These are phyloP conservation scores for Rotaria sp. DNA, from an alignment of 2,888 invertebrate species.

Conservation along the genomic window DNA sequence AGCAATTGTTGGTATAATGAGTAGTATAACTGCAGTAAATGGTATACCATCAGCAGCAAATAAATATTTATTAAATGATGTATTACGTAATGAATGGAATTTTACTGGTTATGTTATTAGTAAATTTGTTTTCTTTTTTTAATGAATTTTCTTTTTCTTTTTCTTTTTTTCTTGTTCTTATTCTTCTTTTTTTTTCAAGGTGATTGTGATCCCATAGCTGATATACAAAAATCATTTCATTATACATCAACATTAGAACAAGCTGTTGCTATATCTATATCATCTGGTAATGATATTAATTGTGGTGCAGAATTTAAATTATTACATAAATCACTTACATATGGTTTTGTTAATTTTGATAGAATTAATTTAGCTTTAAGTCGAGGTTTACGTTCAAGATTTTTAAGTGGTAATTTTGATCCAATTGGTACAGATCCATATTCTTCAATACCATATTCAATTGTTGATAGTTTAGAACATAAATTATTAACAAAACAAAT, in stretches of 20 bases:
- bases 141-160: neutral
- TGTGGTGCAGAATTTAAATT: constrained; percentile 6
- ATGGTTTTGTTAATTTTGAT: constrained; percentile 5
- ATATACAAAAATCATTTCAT: constrained; percentile 5
- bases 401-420: constrained; percentile 29
- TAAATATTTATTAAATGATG: constrained; percentile 42
- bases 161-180: neutral
- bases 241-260: constrained; percentile 25
- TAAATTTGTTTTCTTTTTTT: constrained; percentile 34
- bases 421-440: constrained; percentile 19
- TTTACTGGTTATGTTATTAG: constrained; percentile 45
- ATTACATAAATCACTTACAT: neutral
- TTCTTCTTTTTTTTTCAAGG: neutral
- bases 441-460: neutral
- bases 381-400: constrained; percentile 25
- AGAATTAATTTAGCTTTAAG: neutral
- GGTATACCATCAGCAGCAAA: constrained; percentile 45
- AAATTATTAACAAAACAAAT: constrained; percentile 28
- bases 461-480: constrained; percentile 18
- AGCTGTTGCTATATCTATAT: constrained; percentile 9
- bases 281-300: constrained; percentile 24
- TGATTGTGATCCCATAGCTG: constrained; percentile 4
- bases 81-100: constrained; percentile 43
- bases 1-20: constrained; percentile 26
- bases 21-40: constrained; percentile 44